Percentiles rank a stretch among this genome's conserved stretches.
These are phyloP conservation scores for Poicephalus gulielmi DNA, from an alignment of 2,113 vertebrate species.

Conservation along the genomic window DNA sequence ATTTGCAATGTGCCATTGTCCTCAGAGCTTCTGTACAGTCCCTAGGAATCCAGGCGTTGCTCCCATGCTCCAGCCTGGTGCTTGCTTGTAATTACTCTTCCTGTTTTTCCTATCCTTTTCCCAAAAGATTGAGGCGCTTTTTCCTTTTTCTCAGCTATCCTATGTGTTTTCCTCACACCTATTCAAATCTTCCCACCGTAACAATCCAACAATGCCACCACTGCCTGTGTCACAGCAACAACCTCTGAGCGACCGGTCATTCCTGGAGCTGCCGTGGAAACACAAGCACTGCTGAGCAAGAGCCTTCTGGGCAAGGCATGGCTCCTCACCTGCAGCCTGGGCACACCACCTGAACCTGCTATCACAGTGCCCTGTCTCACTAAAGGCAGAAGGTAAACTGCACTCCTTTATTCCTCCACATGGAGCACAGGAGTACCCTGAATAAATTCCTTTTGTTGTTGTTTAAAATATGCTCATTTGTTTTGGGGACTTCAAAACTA, in stretches of 20 bases:
- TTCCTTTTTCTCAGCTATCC: not conserved
- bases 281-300: not conserved
- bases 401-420: not conserved
- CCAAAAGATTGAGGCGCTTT: not conserved
- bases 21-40: not conserved
- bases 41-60: not conserved
- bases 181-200: not conserved
- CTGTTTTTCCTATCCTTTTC: not conserved
- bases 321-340: slow-evolving; percentile 5
- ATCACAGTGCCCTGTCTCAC: not conserved
- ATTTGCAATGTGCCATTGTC: not conserved
- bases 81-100: not conserved
- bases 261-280: not conserved
- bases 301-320: not conserved
- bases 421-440: not conserved
- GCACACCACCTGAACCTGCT: not conserved
- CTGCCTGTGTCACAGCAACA: not conserved
- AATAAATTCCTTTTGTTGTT: not conserved
- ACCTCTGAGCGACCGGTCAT: not conserved
- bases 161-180: not conserved
- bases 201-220: not conserved
- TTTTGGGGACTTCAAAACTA: not conserved
- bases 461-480: not conserved
- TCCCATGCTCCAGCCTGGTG: not conserved
- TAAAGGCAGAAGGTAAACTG: not conserved